Evolutionary conservation across 1,140 invertebrate genomes (phyloP).

Genomic region (Andricus grossulariae): DNA sequence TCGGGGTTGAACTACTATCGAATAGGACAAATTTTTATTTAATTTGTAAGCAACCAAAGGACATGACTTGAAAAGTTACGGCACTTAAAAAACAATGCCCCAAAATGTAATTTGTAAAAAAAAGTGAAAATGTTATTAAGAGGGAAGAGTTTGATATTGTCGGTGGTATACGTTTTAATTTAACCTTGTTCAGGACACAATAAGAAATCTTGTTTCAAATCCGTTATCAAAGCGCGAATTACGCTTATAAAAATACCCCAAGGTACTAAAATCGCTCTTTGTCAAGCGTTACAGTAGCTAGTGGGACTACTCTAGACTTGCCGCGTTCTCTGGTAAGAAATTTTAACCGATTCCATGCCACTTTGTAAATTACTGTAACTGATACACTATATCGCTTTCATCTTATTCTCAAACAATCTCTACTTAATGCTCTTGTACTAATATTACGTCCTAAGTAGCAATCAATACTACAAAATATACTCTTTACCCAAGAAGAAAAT

Average conservation of each 20-base stretch:
- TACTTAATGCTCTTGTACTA: slow-evolving; percentile 19
- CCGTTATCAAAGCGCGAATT: slow-evolving; percentile 11
- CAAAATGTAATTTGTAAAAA: no score
- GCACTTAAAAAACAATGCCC: no score
- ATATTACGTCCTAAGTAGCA: slow-evolving; percentile 4
- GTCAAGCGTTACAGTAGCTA: slow-evolving; percentile 22
- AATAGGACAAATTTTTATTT: no score
- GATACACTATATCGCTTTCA: slow-evolving; percentile 29
- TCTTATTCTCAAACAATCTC: slow-evolving; percentile 31
- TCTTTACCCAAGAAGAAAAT: no score
- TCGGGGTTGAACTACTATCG: no score
- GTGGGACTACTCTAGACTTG: slow-evolving; percentile 8
- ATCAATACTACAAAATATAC: not conserved
- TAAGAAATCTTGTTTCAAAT: not conserved
- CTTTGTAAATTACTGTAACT: slow-evolving; percentile 31
- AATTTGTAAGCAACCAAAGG: no score
- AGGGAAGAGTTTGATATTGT: not conserved
- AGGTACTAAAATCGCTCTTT: slow-evolving; percentile 28
- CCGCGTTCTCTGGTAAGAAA: slow-evolving; percentile 10
- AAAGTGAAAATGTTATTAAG: not conserved
- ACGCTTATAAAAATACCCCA: slow-evolving; percentile 28
- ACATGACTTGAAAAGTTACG: no score
- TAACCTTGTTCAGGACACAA: slow-evolving; percentile 15
- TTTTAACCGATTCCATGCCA: slow-evolving; percentile 25
- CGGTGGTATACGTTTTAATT: not conserved